These are phyloP conservation scores for Oreochromis spilurus DNA, from an alignment of 2,113 vertebrate genomes.

Conservation along the genomic window DNA sequence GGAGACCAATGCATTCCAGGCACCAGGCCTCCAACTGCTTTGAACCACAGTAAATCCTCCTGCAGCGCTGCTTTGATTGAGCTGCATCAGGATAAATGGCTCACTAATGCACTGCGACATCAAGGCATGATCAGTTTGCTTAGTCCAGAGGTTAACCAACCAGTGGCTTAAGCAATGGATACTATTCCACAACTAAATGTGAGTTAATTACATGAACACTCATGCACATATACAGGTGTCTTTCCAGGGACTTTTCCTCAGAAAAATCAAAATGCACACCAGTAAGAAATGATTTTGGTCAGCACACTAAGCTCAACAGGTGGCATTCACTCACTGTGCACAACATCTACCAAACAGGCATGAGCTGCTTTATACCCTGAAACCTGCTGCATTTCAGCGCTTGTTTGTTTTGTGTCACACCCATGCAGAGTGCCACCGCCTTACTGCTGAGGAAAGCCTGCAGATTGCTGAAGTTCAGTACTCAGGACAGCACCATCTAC, in stretches of 20 bases:
- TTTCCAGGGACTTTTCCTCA: neutral
- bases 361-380: neutral
- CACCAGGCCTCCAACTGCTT: neutral
- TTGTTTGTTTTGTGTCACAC: conserved; percentile 43
- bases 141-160: neutral
- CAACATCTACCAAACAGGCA: neutral
- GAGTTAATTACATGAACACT: conserved; percentile 9
- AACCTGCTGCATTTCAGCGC: neutral
- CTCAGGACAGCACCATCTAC: conserved; percentile 55
- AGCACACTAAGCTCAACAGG: conserved; percentile 5
- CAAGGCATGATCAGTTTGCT: conserved; percentile 5
- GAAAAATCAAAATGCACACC: neutral
- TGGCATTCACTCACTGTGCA: neutral
- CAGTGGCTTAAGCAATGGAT: neutral
- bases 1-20: neutral
- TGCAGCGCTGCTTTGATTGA: neutral
- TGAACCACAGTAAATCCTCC: neutral
- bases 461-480: conserved; percentile 48
- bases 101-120: conserved; percentile 5
- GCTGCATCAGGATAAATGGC: neutral
- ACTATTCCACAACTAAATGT: conserved; percentile 6
- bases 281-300: neutral
- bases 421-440: conserved; percentile 16
- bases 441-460: neutral
- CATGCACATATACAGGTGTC: neutral